These are phyloP conservation scores for Prosapia bicincta DNA, from an alignment of 2,888 invertebrate species.

Conservation along the genomic window DNA sequence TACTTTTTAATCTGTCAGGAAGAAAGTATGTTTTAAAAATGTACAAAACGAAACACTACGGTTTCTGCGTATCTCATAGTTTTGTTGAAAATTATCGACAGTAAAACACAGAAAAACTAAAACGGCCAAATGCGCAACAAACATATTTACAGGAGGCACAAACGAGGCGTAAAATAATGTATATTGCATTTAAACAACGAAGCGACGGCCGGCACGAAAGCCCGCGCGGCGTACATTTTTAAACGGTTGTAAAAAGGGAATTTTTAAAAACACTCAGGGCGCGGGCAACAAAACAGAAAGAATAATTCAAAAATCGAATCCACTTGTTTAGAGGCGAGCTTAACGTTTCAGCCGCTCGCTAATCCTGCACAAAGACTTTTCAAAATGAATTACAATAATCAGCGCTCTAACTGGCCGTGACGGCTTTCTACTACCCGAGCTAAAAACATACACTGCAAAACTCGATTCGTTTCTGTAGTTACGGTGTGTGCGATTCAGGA, in stretches of 20 bases:
- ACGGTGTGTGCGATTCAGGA: no score
- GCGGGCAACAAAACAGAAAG: conserved; percentile 15
- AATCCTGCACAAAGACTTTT: conserved; percentile 23
- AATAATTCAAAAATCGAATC: conserved; percentile 29
- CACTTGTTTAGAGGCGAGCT: conserved; percentile 21
- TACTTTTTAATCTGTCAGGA: no score
- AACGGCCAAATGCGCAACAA: no score
- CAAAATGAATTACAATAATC: conserved; percentile 28
- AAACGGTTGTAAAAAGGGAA: not conserved
- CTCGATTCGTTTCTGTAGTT: not conserved
- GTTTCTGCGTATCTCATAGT: no score
- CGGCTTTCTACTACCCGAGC: not conserved
- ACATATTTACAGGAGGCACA: no score
- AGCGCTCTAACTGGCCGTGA: conserved; percentile 17
- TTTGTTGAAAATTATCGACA: no score
- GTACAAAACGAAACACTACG: no score
- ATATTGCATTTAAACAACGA: no score
- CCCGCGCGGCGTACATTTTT: not conserved
- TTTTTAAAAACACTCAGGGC: not conserved
- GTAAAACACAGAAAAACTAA: no score
- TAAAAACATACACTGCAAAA: conserved; percentile 18
- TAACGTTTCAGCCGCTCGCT: conserved; percentile 22
- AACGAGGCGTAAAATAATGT: no score
- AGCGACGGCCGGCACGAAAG: no score
- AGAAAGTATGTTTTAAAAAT: no score